Percentiles rank a stretch among this genome's conserved stretches.
Evolutionary conservation across 2,888 invertebrate genomes (phyloP).

Genomic region (Caenorhabditis doughertyi): DNA sequence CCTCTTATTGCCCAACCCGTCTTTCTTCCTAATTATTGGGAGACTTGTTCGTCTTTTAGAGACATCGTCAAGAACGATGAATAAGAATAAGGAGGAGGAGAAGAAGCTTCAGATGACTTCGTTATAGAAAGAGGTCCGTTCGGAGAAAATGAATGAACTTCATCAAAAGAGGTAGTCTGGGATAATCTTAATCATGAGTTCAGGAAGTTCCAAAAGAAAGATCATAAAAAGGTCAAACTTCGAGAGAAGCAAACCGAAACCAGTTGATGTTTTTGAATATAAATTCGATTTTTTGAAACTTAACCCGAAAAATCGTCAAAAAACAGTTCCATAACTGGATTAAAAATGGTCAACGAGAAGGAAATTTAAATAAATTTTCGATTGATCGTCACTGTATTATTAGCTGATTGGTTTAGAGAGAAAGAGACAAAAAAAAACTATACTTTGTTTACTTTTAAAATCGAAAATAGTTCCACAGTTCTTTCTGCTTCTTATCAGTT

Average conservation of each 20-base stretch:
- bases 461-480: not conserved
- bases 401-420: not conserved
- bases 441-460: slow-evolving; percentile 1
- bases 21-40: slow-evolving; percentile 46
- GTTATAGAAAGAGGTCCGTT: not conserved
- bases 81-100: not conserved
- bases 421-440: not conserved
- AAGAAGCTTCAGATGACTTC: not conserved
- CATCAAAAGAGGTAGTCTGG: too few species aligned
- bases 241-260: not conserved
- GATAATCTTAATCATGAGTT: too few species aligned
- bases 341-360: not conserved
- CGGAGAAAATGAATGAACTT: not conserved
- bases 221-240: too few species aligned
- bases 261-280: not conserved
- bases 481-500: slow-evolving; percentile 10
- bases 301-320: not conserved
- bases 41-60: not conserved
- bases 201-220: too few species aligned
- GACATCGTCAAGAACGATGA: not conserved
- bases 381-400: not conserved
- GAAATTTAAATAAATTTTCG: slow-evolving; percentile 9
- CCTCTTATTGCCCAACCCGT: slow-evolving; percentile 20
- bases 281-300: slow-evolving; percentile 8
- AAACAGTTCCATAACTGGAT: not conserved